These are phyloP conservation scores for Gymnogyps californianus DNA, from an alignment of 2,113 vertebrate genomes.

Conservation along the genomic window DNA sequence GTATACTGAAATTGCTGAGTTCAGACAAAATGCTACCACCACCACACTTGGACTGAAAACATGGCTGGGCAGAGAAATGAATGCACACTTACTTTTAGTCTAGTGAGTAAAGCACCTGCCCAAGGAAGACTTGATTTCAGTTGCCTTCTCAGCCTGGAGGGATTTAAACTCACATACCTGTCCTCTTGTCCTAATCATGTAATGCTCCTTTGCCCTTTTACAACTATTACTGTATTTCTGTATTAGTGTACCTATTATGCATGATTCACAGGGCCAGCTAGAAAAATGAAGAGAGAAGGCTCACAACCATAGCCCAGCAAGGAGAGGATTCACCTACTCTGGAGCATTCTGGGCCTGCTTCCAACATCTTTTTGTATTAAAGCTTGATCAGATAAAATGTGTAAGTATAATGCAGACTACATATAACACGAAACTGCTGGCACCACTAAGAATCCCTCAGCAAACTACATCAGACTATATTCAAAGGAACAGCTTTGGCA, in stretches of 20 bases:
- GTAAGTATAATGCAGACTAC: neutral
- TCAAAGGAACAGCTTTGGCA: neutral
- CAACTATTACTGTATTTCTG: neutral
- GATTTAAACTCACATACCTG: neutral
- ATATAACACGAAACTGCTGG: neutral
- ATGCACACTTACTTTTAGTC: neutral
- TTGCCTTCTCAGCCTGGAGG: neutral
- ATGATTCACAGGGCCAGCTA: neutral
- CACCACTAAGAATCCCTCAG: neutral
- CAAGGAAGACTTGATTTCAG: neutral
- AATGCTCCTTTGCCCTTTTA: neutral
- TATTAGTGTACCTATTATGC: accelerated
- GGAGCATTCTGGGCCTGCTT: neutral
- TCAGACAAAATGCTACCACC: neutral
- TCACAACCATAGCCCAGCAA: neutral
- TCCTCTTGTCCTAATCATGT: neutral
- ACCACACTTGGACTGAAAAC: neutral
- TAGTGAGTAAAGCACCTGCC: neutral
- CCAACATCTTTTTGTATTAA: neutral
- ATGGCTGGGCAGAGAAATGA: neutral
- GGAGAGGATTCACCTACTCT: neutral
- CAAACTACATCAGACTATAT: neutral
- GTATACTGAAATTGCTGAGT: neutral
- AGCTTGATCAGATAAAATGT: neutral
- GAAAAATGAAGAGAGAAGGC: neutral